Conservation (phyloP, 2,797 vertebrate genomes). For the Triplophysa yarkandensis region DNA sequence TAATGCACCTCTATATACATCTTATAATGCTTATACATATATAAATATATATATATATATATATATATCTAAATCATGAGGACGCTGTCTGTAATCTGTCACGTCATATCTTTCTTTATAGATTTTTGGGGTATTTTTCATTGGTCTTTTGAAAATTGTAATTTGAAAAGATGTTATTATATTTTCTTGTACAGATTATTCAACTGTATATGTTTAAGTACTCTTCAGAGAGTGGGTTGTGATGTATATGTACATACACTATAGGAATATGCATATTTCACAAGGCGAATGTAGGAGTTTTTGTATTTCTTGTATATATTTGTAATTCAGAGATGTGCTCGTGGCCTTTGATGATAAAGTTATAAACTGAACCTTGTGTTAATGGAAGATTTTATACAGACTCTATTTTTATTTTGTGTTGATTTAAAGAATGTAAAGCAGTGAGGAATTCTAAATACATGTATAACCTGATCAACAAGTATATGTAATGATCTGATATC, state of each 20-base stretch:
- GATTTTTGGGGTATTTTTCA: conserved; percentile 66
- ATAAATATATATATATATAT: no score
- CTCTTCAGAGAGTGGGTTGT: conserved; percentile 40
- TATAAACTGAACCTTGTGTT: conserved; percentile 40
- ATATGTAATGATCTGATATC: conserved; percentile 45
- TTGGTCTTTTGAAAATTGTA: conserved; percentile 26
- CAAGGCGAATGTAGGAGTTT: conserved; percentile 44
- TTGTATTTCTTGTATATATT: conserved; percentile 52
- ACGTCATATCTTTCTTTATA: conserved; percentile 15
- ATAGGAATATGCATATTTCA: conserved; percentile 2
- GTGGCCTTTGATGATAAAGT: conserved; percentile 53
- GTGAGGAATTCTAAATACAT: conserved; percentile 27
- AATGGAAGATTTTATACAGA: conserved; percentile 9
- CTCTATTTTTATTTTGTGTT: conserved; percentile 34
- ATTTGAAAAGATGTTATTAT: conserved; percentile 57
- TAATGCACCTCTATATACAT: background rate
- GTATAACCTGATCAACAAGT: conserved; percentile 33
- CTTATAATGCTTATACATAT: no score
- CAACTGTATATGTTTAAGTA: conserved; percentile 43
- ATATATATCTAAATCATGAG: conserved; percentile 6
- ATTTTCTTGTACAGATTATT: conserved; percentile 61
- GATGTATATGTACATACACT: conserved; percentile 8
- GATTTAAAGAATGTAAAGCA: conserved; percentile 14
- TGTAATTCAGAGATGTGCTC: conserved; percentile 37
- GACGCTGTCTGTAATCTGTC: conserved; percentile 17